A percentile compares a stretch with the other conserved stretches of the same genome.
These are phyloP conservation scores for Betta splendens DNA, from an alignment of 2,797 vertebrate genomes.

Conservation along the genomic window DNA sequence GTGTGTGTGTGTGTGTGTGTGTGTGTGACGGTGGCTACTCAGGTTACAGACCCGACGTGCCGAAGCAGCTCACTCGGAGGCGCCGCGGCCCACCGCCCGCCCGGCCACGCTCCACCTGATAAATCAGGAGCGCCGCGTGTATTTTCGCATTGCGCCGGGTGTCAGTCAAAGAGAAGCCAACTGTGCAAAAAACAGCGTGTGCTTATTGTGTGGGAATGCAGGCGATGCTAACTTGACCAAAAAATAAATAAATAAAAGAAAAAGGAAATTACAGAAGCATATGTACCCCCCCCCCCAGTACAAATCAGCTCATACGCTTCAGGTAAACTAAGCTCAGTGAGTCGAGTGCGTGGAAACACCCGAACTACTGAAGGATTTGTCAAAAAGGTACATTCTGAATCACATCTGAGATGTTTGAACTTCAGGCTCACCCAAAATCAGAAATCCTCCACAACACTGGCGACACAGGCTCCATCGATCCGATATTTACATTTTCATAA, in stretches of 20 bases:
- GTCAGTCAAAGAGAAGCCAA: constrained; percentile 39
- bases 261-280: constrained; percentile 2
- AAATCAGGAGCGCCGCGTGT: constrained; percentile 37
- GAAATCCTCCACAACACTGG: constrained; percentile 39
- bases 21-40: constrained; percentile 42
- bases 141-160: constrained; percentile 44
- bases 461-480: constrained; percentile 55
- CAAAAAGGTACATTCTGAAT: constrained; percentile 72
- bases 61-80: constrained; percentile 40
- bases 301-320: constrained; percentile 33
- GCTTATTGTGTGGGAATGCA: constrained; percentile 55
- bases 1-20: constrained; percentile 2
- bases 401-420: constrained; percentile 40
- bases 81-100: constrained; percentile 14
- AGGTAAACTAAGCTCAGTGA: constrained; percentile 41
- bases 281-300: not conserved
- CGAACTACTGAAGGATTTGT: constrained; percentile 40
- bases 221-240: constrained; percentile 22
- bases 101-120: constrained; percentile 43
- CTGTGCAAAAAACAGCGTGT: constrained; percentile 46
- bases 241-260: constrained; percentile 17
- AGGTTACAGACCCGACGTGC: constrained; percentile 48
- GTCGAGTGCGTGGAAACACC: constrained; percentile 33
- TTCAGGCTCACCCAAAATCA: constrained; percentile 15
- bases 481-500: constrained; percentile 82